Evolutionary conservation across 2,113 vertebrate genomes (phyloP).

Genomic region (Pelodiscus sinensis): DNA sequence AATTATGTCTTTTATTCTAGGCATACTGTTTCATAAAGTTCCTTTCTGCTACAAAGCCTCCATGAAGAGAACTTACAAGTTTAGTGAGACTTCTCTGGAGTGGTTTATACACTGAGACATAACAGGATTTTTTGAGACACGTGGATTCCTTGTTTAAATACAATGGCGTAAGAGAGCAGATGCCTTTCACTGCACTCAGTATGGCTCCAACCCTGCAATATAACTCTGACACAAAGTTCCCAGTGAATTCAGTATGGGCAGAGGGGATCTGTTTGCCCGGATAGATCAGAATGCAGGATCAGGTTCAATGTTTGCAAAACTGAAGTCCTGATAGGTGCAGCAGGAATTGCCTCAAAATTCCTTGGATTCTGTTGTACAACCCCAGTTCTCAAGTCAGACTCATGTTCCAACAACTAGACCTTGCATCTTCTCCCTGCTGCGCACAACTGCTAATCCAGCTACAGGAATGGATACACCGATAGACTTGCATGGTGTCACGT

Average conservation of each 20-base stretch:
- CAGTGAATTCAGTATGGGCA: not conserved
- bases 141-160: not conserved
- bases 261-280: not conserved
- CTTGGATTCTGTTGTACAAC: not conserved
- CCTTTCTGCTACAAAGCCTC: constrained; percentile 56
- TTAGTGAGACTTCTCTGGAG: constrained; percentile 44
- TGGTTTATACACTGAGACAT: not conserved
- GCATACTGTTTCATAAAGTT: constrained; percentile 66
- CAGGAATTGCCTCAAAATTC: not conserved
- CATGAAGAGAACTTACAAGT: constrained; percentile 52
- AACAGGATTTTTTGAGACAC: constrained; percentile 14
- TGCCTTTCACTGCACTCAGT: constrained; percentile 10
- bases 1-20: constrained; percentile 61
- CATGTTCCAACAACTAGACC: not conserved
- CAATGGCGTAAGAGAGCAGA: not conserved
- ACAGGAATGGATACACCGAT: not conserved
- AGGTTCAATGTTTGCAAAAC: not conserved
- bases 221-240: not conserved
- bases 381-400: not conserved
- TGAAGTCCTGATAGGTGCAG: not conserved
- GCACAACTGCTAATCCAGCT: not conserved
- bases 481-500: too few species aligned
- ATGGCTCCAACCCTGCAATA: constrained; percentile 12
- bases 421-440: not conserved
- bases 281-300: not conserved